These are phyloP conservation scores for Auanema sp. DNA, from an alignment of 2,888 invertebrate species.

Conservation along the genomic window DNA sequence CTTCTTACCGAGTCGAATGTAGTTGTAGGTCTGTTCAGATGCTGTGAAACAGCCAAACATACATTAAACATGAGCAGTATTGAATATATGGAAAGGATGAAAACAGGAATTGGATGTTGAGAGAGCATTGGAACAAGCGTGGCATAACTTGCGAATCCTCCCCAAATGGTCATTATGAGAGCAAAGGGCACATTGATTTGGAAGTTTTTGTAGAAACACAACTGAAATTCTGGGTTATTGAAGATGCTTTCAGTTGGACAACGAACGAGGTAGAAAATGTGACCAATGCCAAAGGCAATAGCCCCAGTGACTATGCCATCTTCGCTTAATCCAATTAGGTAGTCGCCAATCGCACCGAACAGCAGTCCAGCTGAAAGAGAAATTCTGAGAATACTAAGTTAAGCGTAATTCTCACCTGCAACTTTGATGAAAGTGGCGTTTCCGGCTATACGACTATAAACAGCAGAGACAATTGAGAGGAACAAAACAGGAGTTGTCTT, in stretches of 20 bases:
- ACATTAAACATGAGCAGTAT: slow-evolving; percentile 39
- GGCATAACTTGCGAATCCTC: slow-evolving; percentile 31
- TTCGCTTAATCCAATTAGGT: slow-evolving; percentile 40
- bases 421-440: too few relatives aligned
- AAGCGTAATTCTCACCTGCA: too few relatives aligned
- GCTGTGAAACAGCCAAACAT: slow-evolving; percentile 39
- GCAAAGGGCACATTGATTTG: slow-evolving; percentile 25
- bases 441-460: slow-evolving; percentile 18
- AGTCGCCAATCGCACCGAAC: slow-evolving; percentile 54
- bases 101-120: slow-evolving; percentile 24
- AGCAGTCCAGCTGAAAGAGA: slow-evolving; percentile 28
- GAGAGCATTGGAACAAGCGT: slow-evolving; percentile 26
- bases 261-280: slow-evolving; percentile 48
- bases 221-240: slow-evolving; percentile 18
- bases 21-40: slow-evolving; percentile 29
- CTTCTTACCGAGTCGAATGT: slow-evolving; percentile 26
- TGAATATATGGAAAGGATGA: slow-evolving; percentile 37
- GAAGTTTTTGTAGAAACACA: slow-evolving; percentile 20
- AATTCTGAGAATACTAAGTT: neutral
- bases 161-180: slow-evolving; percentile 31
- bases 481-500: slow-evolving; percentile 45
- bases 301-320: slow-evolving; percentile 52
- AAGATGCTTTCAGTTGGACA: neutral
- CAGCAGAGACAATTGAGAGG: slow-evolving; percentile 32
- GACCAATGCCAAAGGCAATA: slow-evolving; percentile 50